A percentile compares a stretch with the other conserved stretches of the same genome.
Conservation (phyloP, 2,888 invertebrate species). For the Ptychoptera albimana region DNA sequence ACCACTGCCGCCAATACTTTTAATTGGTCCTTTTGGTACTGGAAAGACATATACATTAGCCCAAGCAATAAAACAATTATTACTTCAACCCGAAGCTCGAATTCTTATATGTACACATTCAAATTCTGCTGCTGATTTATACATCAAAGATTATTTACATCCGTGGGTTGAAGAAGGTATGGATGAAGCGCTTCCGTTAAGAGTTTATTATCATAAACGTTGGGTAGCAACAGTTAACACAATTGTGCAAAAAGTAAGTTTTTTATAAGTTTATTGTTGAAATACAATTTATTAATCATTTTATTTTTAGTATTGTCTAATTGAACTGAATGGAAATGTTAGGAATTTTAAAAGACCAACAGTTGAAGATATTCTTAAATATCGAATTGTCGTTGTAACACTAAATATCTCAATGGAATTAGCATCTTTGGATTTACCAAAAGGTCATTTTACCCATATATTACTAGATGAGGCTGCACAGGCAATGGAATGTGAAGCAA, state of each 20-base stretch:
- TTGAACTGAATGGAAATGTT: constrained; percentile 37
- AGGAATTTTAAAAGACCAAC: constrained; percentile 51
- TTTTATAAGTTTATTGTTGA: neutral
- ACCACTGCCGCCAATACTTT: constrained; percentile 50
- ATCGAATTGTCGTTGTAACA: constrained; percentile 62
- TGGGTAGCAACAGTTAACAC: constrained; percentile 64
- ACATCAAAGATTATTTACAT: constrained; percentile 70
- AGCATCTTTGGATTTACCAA: constrained; percentile 46
- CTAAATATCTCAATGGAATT: constrained; percentile 62
- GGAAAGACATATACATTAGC: constrained; percentile 76
- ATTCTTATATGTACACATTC: constrained; percentile 75
- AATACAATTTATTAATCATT: constrained; percentile 5
- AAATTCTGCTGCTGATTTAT: constrained; percentile 73
- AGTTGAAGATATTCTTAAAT: constrained; percentile 50
- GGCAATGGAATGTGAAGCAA: constrained; percentile 71
- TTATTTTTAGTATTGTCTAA: constrained; percentile 50
- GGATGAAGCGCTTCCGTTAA: constrained; percentile 48
- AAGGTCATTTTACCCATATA: constrained; percentile 58
- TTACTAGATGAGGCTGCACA: constrained; percentile 78
- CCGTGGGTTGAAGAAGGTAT: constrained; percentile 53
- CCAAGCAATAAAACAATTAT: constrained; percentile 50
- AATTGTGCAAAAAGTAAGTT: constrained; percentile 42
- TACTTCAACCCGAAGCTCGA: constrained; percentile 44
- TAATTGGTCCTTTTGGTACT: constrained; percentile 73
- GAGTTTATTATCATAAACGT: constrained; percentile 65